Percentiles rank a stretch among this genome's conserved stretches.
These are phyloP conservation scores for Pristionchus exspectatus DNA, from an alignment of 2,888 invertebrate genomes.

Conservation along the genomic window DNA sequence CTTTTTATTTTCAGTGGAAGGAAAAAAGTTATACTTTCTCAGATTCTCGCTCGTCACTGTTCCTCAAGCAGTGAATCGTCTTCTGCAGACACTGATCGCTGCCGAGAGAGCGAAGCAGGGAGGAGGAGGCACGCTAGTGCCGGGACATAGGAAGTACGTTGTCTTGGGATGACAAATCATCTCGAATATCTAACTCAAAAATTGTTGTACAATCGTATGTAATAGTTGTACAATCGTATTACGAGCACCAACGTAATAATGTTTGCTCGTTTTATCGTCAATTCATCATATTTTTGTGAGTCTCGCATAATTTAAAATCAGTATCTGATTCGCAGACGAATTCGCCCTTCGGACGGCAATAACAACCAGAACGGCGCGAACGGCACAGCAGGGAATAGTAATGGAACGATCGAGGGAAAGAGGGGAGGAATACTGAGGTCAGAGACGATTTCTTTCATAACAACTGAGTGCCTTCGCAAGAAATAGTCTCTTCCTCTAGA, in stretches of 20 bases:
- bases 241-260: no score
- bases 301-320: no score
- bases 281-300: no score
- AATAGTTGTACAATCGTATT: no score
- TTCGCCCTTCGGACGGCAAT: slow-evolving; percentile 32
- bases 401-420: slow-evolving; percentile 40
- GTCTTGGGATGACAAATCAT: no score
- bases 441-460: not conserved
- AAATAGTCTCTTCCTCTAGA: not conserved
- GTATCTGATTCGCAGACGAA: slow-evolving; percentile 2
- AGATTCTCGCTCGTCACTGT: slow-evolving; percentile 76
- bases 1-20: no score
- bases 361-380: slow-evolving; percentile 23
- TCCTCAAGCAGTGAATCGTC: slow-evolving; percentile 75
- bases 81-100: slow-evolving; percentile 68
- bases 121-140: slow-evolving; percentile 51
- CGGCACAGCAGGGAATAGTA: not conserved
- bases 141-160: slow-evolving; percentile 45
- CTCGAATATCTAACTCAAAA: no score
- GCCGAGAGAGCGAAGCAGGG: slow-evolving; percentile 57
- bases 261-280: no score
- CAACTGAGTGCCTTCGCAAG: not conserved
- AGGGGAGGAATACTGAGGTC: slow-evolving; percentile 23
- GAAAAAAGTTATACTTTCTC: not conserved
- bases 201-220: no score